A percentile compares a stretch with the other conserved stretches of the same genome.
Evolutionary conservation across 2,113 vertebrate genomes (phyloP).

Genomic region (Crotalus viridis): DNA sequence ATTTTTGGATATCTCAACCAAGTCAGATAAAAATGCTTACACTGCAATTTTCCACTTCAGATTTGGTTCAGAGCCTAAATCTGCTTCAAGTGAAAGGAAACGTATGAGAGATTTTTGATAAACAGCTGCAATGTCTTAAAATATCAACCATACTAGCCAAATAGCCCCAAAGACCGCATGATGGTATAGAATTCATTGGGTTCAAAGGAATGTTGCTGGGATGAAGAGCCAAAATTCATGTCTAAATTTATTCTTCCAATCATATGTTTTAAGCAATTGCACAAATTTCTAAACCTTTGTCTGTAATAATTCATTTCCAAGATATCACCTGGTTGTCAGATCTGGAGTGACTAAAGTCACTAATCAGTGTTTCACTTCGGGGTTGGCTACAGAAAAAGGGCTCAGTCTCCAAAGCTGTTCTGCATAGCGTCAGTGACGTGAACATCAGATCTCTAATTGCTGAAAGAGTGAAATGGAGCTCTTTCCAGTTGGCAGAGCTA

Average conservation of each 20-base stretch:
- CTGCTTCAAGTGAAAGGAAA: constrained; percentile 38
- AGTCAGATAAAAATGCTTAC: constrained; percentile 25
- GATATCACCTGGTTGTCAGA: not conserved
- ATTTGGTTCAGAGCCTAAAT: not conserved
- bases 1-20: constrained; percentile 43
- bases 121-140: constrained; percentile 26
- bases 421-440: not conserved
- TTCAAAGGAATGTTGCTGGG: not conserved
- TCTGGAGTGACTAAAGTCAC: not conserved
- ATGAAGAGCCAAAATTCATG: not conserved
- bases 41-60: not conserved
- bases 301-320: not conserved
- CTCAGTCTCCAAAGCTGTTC: not conserved
- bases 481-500: not conserved
- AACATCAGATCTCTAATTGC: not conserved
- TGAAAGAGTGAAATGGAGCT: not conserved
- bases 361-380: not conserved
- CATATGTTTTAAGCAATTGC: not conserved
- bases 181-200: not conserved
- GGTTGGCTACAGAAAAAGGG: not conserved
- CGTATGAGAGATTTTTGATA: constrained; percentile 37
- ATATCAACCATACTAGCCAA: not conserved
- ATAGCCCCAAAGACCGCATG: not conserved
- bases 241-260: not conserved
- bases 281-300: not conserved